Evolutionary conservation across 2,888 invertebrate genomes (phyloP).

Genomic region (Nemapogon koenigi): DNA sequence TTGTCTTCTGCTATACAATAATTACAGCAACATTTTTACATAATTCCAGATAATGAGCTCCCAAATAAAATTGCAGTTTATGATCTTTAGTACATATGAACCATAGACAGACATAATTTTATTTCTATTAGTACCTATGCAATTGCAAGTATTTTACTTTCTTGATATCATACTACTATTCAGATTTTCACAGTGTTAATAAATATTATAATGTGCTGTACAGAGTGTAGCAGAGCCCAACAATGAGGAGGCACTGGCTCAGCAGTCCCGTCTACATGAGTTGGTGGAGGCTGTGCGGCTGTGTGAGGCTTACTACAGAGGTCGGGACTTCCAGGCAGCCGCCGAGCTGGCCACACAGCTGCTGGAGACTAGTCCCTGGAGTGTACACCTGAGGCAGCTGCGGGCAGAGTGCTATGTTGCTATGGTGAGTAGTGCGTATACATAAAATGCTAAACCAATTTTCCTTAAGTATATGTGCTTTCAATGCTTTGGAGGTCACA

Average conservation of each 20-base stretch:
- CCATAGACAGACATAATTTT: no score
- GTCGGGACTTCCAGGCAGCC: slow-evolving; percentile 60
- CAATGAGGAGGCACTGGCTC: slow-evolving; percentile 78
- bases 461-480: not conserved
- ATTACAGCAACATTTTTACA: no score
- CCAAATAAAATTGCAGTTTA: no score
- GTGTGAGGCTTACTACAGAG: slow-evolving; percentile 57
- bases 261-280: slow-evolving; percentile 71
- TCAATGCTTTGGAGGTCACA: no score
- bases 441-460: not conserved
- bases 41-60: no score
- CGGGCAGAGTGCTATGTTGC: slow-evolving; percentile 86
- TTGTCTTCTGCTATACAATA: no score
- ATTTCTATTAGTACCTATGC: no score
- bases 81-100: no score
- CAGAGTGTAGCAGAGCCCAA: slow-evolving; percentile 69
- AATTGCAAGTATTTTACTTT: no score
- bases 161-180: no score
- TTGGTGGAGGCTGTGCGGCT: slow-evolving; percentile 69
- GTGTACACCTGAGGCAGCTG: slow-evolving; percentile 80
- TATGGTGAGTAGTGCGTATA: slow-evolving; percentile 29
- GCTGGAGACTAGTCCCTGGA: slow-evolving; percentile 91
- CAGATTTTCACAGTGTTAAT: no score
- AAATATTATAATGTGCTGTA: not conserved
- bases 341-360: slow-evolving; percentile 66